phyloP scores from a whole-genome alignment of 1,140 invertebrate species.

The Lutraria rhynchaena region DNA sequence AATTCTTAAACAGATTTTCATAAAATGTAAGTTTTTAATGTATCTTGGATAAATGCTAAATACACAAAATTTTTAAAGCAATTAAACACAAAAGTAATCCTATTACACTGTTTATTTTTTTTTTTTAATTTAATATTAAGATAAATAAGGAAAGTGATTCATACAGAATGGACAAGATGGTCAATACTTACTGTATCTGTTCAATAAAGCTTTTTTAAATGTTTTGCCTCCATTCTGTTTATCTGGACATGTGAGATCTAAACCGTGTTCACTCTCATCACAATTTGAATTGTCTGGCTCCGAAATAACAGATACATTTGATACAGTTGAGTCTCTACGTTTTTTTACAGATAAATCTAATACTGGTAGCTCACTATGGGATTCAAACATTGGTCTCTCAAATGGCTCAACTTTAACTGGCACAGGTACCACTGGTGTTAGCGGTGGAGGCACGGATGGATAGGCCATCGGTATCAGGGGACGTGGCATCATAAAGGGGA shows the following conservation, averaged over 20 bases:
- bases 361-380: conserved; percentile 45
- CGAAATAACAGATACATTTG: conserved; percentile 33
- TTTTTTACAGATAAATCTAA: conserved; percentile 71
- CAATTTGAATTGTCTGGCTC: conserved; percentile 18
- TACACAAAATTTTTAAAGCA: no score
- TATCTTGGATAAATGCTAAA: no score
- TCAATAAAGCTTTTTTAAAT: conserved; percentile 59
- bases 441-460: conserved; percentile 4
- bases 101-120: no score
- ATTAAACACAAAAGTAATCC: no score
- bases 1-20: no score
- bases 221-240: conserved; percentile 59
- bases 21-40: no score
- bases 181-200: conserved; percentile 57
- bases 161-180: no score
- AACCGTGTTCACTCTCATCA: conserved; percentile 57
- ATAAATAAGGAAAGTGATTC: no score
- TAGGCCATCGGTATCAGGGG: conserved; percentile 16
- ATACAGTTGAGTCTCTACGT: conserved; percentile 52
- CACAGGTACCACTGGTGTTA: neutral
- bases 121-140: no score
- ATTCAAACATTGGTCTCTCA: neutral
- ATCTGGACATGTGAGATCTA: conserved; percentile 49
- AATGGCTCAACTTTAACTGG: conserved; percentile 1
- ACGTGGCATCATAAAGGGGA: conserved; percentile 52